These are phyloP conservation scores for Drosophila austrosaltans DNA, from an alignment of 2,888 invertebrate genomes.

Conservation along the genomic window DNA sequence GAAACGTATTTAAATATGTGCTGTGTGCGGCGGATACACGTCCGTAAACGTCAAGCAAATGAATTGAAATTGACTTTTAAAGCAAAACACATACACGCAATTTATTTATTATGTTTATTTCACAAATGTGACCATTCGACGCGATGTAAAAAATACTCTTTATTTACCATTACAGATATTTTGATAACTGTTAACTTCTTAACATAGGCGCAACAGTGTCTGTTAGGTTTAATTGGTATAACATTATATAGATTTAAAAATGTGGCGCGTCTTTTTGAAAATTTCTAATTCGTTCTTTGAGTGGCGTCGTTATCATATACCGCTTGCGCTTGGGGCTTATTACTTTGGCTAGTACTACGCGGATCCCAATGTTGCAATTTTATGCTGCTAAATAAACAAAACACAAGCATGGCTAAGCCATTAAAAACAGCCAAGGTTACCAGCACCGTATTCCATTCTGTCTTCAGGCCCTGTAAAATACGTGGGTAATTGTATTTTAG, in stretches of 20 bases:
- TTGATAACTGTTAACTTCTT: background rate
- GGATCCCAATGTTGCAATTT: conserved; percentile 83
- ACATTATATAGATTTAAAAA: background rate
- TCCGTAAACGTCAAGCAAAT: conserved; percentile 70
- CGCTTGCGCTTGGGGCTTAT: background rate
- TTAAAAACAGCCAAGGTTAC: conserved; percentile 80
- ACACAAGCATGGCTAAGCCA: conserved; percentile 80
- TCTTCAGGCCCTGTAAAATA: conserved; percentile 79
- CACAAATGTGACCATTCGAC: too few relatives aligned
- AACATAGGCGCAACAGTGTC: conserved; percentile 2
- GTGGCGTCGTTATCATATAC: background rate
- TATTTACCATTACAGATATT: background rate
- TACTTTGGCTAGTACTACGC: conserved; percentile 26
- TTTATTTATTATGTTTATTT: too few relatives aligned
- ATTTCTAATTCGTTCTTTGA: background rate
- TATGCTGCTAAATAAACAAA: conserved; percentile 83
- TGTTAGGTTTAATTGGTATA: too few relatives aligned
- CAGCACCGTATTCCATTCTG: conserved; percentile 83
- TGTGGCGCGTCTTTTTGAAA: background rate
- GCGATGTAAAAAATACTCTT: background rate
- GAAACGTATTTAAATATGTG: conserved; percentile 64
- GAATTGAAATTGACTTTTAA: conserved; percentile 72
- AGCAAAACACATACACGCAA: conserved; percentile 44
- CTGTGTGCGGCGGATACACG: conserved; percentile 60
- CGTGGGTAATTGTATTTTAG: background rate